Evolutionary conservation across 2,797 vertebrate species (phyloP).

Genomic region (Corythornis leucogaster): DNA sequence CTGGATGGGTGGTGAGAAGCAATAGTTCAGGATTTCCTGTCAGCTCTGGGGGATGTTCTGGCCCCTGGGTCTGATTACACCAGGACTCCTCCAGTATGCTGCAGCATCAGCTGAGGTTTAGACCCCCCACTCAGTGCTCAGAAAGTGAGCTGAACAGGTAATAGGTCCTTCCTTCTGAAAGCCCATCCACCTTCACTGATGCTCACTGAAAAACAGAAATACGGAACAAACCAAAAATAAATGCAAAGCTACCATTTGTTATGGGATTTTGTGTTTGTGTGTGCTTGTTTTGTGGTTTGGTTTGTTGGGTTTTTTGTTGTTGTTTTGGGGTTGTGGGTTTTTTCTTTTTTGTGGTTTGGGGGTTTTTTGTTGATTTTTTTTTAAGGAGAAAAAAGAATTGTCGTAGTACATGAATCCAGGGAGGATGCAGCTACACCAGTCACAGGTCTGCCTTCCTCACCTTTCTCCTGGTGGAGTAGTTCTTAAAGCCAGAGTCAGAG

Average conservation of each 20-base stretch:
- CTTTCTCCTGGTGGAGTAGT: neutral
- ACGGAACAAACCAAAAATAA: neutral
- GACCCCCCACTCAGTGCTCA: neutral
- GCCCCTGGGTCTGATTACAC: neutral
- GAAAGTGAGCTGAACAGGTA: neutral
- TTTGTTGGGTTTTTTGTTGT: too few species aligned
- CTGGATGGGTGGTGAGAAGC: neutral
- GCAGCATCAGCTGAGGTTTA: neutral
- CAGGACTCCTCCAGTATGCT: neutral
- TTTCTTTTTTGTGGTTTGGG: too few species aligned
- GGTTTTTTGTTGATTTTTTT: too few species aligned
- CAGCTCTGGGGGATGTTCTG: neutral
- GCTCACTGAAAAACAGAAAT: neutral
- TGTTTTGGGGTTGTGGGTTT: too few species aligned
- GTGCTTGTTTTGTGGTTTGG: too few species aligned
- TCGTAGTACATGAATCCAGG: neutral
- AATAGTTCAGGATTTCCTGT: neutral
- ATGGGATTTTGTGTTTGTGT: too few species aligned
- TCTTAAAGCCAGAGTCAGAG: neutral
- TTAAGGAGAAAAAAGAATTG: neutral
- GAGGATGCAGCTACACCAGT: neutral
- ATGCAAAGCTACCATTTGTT: too few species aligned
- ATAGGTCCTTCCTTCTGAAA: neutral
- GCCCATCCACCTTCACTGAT: neutral
- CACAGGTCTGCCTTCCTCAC: neutral